Percentiles rank a stretch among this genome's conserved stretches.
These are phyloP conservation scores for Nestor notabilis DNA, from an alignment of 2,113 vertebrate species.

Conservation along the genomic window DNA sequence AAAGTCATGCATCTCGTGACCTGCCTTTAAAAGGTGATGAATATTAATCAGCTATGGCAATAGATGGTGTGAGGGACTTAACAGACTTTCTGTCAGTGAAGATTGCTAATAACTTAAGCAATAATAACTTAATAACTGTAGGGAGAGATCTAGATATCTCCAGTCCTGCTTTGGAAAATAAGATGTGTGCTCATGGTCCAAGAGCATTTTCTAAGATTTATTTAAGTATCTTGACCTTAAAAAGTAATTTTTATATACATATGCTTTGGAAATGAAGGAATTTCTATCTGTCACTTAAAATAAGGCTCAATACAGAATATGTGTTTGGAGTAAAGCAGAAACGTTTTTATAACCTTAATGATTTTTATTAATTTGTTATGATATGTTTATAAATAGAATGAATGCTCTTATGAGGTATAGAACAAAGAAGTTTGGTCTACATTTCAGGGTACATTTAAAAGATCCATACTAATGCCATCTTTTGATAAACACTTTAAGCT, in stretches of 20 bases:
- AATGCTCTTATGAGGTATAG: not conserved
- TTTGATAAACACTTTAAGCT: not conserved
- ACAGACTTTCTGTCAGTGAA: not conserved
- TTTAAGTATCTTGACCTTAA: not conserved
- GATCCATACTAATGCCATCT: not conserved
- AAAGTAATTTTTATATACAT: not conserved
- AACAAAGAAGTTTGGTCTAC: not conserved
- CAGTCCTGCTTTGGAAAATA: not conserved
- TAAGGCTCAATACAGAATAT: not conserved
- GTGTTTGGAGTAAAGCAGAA: not conserved
- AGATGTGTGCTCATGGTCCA: not conserved
- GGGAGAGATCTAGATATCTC: not conserved
- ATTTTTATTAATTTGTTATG: not conserved
- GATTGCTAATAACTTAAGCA: not conserved
- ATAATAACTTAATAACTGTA: not conserved
- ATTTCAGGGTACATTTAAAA: not conserved
- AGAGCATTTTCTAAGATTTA: not conserved
- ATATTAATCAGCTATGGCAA: not conserved
- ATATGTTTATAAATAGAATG: not conserved
- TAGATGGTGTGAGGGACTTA: not conserved
- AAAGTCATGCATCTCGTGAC: not conserved
- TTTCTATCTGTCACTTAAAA: not conserved
- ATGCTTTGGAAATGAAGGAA: not conserved
- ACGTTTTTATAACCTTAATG: not conserved
- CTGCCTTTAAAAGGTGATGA: not conserved